Evolutionary conservation across 2,797 vertebrate genomes (phyloP), one percentile per base, ranked within the genome.

Genomic region (Gorsachius magnificus): DNA sequence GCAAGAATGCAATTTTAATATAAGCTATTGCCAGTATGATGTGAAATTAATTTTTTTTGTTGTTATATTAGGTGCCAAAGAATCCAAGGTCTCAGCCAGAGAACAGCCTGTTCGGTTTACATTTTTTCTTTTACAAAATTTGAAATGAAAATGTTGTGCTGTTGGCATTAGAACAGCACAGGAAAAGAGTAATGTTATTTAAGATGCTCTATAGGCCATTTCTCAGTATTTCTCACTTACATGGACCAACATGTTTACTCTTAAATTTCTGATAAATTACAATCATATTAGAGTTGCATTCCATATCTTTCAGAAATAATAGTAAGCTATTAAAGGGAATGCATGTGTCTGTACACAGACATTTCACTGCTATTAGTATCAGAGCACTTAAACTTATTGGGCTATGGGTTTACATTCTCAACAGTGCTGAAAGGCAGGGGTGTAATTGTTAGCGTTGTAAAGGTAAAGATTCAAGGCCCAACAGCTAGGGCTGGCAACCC

Each of bases 11-110:
- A 90, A 85, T 92, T 96, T 95, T 95, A 95, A 96, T 96, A 80
- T 90, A 93, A 96, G 50, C 89, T 87, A 75, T 97, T 97, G 90
- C 96, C 82, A 97, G 50, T 97, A 69, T 93, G 91, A 97, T 96
- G 88, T 96, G 96, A 97, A 95, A 92, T 96, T 70, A 84, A 53
- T 95, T 96, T 97, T 96, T 96, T 92, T 94, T 97, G 96, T 98
- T 98, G 86, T 97, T 97, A 85, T 92, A 95, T 93, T 96, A 97
- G 91, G 96, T 98, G 94, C 96, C 96, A 97, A 90, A 96, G 96
- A 97, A 97, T 97, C 93, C 78, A 90, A 94, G 91, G 92, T 96
- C 91, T 97, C 89, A 95, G 96, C 95, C 96, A 97, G 93, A 90
- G 96, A 97, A 91, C 79, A 96, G 93, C 70, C 96, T 97, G 94